Percentiles rank a stretch among this genome's conserved stretches.
Evolutionary conservation across 64 coral and sea anemone species (phyloP).

Genomic region (Montipora cactus): DNA sequence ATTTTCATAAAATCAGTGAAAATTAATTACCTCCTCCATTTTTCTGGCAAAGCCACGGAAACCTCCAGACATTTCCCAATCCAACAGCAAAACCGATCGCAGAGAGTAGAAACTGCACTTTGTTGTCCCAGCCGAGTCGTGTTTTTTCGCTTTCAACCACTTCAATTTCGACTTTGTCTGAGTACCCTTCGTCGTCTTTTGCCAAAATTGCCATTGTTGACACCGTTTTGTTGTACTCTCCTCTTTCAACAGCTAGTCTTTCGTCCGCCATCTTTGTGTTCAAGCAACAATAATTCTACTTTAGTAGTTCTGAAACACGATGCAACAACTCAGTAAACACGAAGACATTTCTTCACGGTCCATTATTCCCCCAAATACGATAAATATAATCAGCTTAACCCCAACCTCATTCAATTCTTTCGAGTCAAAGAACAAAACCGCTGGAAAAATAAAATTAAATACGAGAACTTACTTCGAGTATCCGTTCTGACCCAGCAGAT

Average conservation of each 20-base stretch:
- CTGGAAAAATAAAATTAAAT: background rate
- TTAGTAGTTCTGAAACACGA: background rate
- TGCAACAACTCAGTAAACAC: too few relatives aligned
- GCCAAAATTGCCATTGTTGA: slow-evolving; percentile 32
- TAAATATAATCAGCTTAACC: background rate
- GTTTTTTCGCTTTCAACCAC: slow-evolving; percentile 3
- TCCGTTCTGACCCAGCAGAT: background rate
- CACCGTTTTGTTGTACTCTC: background rate
- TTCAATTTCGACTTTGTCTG: background rate
- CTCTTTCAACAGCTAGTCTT: background rate
- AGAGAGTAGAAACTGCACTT: slow-evolving; percentile 48
- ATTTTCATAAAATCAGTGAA: background rate
- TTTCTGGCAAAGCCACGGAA: slow-evolving; percentile 75
- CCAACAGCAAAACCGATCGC: slow-evolving; percentile 71
- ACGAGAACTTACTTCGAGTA: background rate
- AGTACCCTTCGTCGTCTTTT: background rate
- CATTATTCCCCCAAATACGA: too few relatives aligned
- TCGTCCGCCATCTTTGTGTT: slow-evolving; percentile 6
- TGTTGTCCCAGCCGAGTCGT: slow-evolving; percentile 68
- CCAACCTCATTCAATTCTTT: background rate
- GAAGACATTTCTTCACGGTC: too few relatives aligned
- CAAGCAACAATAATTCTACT: background rate
- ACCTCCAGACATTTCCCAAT: slow-evolving; percentile 71
- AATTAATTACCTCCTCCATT: slow-evolving; percentile 55
- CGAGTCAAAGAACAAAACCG: background rate